Evolutionary conservation across 2,888 invertebrate genomes (phyloP), one percentile per base, ranked within the genome.

Genomic region (Clostera curtula): DNA sequence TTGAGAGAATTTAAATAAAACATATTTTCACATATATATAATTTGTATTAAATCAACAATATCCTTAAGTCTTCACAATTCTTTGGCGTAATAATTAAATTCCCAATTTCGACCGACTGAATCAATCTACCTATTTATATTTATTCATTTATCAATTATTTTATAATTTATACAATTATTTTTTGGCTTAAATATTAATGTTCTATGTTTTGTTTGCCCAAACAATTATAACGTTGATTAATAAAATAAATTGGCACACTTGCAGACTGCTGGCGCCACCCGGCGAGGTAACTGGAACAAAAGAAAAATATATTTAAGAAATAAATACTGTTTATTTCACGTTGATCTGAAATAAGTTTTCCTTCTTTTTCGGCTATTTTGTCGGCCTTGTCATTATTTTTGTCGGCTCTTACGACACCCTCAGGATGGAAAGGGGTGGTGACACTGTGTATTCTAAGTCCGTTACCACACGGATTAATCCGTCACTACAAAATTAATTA

Each of bases 31-130:
- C 80, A 79, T 76, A 75, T 66, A 64, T 69, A 75, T 80, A 79
- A 76, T 83, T 80, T 83, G 75, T 82, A 82, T 83, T 83, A 82
- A 82, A 83, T 80, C 82, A 83, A 82, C 82, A 82, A 77, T 82
- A 70, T 64, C 56, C 69, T 76, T 79, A 73, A 61, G 64, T 77
- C 71, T 82, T 77, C 76, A 80, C 80, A 80, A n/a, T 66, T 77
- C 71, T 82, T 82, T 82, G 83, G 82, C 79, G 68, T 69, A 75
- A 54, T 59, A 34, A 60, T 72, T 66, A 80, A 79, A 79, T 80
- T 77, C 55, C 65, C 69, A 62, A 60, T 59, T 49, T 59, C 45
- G 48, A 54, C 52, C 61, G 62, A 59, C 61, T 40, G 53, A 59
- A 67, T 58, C 60, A 58, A 64, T 54, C 74, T 76, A 75, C 54